Evolutionary conservation across 2,888 invertebrate species (phyloP).

Genomic region (Hirudinaria manillensis): DNA sequence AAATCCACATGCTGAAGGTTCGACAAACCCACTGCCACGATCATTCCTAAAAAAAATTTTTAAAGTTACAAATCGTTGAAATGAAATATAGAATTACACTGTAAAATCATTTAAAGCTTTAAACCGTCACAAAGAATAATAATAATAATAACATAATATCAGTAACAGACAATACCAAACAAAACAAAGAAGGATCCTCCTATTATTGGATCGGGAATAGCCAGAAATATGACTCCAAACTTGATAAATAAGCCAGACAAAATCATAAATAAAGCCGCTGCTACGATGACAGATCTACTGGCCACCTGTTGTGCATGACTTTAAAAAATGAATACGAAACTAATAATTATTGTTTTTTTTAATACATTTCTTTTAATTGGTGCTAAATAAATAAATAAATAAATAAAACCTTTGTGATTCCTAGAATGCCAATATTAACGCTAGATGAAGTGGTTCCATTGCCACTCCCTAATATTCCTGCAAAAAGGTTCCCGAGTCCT

Average conservation of each 20-base stretch:
- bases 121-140: not conserved
- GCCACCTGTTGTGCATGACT: constrained; percentile 48
- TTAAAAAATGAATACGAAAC: not conserved
- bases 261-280: constrained; percentile 54
- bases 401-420: constrained; percentile 67
- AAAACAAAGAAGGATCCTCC: constrained; percentile 51
- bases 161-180: constrained; percentile 43
- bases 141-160: not conserved
- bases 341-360: not conserved
- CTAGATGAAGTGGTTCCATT: constrained; percentile 84
- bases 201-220: constrained; percentile 57
- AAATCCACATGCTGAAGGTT: constrained; percentile 62
- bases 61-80: not conserved
- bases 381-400: not conserved
- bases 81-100: not conserved
- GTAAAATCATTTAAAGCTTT: not conserved
- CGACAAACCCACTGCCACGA: constrained; percentile 50
- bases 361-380: not conserved
- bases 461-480: constrained; percentile 78
- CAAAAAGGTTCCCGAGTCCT: constrained; percentile 73
- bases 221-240: constrained; percentile 55
- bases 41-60: constrained; percentile 44
- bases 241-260: constrained; percentile 55
- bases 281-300: constrained; percentile 54
- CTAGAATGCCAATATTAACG: constrained; percentile 83